Conservation (phyloP, 2,797 vertebrate species). For the Rousettus madagascariensis region DNA sequence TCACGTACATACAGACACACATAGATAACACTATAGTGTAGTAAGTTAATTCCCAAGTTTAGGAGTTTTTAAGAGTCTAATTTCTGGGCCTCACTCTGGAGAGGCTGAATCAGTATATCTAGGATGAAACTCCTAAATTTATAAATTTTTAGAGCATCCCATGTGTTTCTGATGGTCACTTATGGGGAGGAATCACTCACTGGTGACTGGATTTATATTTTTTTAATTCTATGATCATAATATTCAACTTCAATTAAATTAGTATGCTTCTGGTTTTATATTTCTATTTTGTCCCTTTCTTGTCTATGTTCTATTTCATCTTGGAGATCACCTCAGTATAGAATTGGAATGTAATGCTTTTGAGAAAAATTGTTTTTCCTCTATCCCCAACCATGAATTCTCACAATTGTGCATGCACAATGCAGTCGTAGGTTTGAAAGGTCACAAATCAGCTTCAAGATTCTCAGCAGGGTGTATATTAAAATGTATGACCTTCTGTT, state of each 20-base stretch:
- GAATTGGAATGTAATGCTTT: constrained; percentile 20
- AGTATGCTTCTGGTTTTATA: neutral
- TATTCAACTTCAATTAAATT: neutral
- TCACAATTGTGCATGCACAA: neutral
- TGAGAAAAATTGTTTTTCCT: neutral
- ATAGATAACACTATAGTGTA: neutral
- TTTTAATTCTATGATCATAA: neutral
- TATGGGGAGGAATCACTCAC: neutral
- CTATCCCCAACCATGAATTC: neutral
- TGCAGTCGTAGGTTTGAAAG: constrained; percentile 61
- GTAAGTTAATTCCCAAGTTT: neutral
- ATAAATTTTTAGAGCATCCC: neutral
- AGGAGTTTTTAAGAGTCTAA: neutral
- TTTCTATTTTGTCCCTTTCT: neutral
- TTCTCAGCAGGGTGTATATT: constrained; percentile 77
- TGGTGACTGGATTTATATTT: neutral
- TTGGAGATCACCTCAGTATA: neutral
- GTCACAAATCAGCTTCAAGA: constrained; percentile 73
- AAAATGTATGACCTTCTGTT: constrained; percentile 77
- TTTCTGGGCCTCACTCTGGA: neutral
- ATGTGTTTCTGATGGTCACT: neutral
- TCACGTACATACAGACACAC: neutral
- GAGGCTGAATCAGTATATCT: neutral
- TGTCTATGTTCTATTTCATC: neutral
- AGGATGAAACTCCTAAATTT: neutral